A percentile compares a stretch with the other conserved stretches of the same genome.
Evolutionary conservation across 35 echinoderm and acorn worm genomes (phyloP).

Genomic region (Acanthaster planci): DNA sequence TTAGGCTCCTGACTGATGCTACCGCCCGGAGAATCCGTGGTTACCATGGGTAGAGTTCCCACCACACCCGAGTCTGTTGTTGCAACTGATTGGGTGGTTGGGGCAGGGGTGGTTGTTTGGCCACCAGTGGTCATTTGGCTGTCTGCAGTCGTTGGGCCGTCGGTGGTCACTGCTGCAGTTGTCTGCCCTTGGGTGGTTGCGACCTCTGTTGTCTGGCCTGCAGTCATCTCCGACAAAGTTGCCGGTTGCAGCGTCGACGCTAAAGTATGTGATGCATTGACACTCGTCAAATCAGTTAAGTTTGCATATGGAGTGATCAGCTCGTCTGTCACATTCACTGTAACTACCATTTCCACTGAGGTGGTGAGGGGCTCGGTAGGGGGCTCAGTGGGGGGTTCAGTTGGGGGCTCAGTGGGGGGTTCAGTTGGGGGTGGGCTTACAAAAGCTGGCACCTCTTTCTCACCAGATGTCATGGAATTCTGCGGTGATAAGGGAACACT

Average conservation of each 20-base stretch:
- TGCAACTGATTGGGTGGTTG: neutral
- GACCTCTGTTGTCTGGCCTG: too few relatives aligned
- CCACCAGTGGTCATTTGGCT: neutral
- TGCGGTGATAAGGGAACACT: slow-evolving; percentile 31
- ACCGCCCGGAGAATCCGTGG: neutral
- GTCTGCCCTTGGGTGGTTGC: slow-evolving; percentile 4
- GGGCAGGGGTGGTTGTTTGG: neutral
- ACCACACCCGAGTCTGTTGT: neutral
- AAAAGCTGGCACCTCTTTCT: slow-evolving; percentile 37
- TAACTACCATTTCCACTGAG: too few relatives aligned
- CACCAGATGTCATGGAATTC: neutral
- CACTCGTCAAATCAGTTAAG: neutral
- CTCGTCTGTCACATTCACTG: too few relatives aligned
- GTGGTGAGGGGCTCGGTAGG: neutral
- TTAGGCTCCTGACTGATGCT: neutral
- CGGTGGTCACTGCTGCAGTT: slow-evolving; percentile 31
- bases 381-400: neutral
- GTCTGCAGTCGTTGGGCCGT: slow-evolving; percentile 6
- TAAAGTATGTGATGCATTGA: too few relatives aligned
- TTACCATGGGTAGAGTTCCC: neutral
- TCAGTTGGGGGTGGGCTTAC: slow-evolving; percentile 30
- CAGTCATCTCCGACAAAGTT: too few relatives aligned
- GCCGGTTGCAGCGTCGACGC: too few relatives aligned
- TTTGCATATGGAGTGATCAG: neutral
- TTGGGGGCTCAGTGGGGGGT: neutral